Percentiles rank a stretch among this genome's conserved stretches.
phyloP scores from a whole-genome alignment of 2,113 vertebrate species.

The Xiphias gladius region DNA sequence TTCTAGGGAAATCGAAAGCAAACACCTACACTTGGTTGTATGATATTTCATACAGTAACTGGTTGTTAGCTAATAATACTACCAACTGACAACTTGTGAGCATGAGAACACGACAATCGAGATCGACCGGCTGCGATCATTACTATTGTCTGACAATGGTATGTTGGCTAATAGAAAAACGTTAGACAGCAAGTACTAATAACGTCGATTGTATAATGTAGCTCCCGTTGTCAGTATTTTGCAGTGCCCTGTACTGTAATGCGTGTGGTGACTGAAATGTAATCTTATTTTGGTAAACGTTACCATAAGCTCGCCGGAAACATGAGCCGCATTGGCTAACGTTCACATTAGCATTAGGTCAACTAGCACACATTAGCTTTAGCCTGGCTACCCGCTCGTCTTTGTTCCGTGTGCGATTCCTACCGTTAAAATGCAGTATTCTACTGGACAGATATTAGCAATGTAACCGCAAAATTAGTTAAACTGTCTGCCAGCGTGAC shows the following conservation, averaged over 20 bases:
- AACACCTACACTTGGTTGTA: background rate
- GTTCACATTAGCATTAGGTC: conserved; percentile 21
- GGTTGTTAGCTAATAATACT: background rate
- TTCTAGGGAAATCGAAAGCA: background rate
- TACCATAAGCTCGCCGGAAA: conserved; percentile 18
- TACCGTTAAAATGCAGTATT: background rate
- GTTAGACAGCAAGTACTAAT: background rate
- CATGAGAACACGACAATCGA: conserved; percentile 2
- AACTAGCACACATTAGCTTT: conserved; percentile 42
- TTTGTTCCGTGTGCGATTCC: conserved; percentile 67
- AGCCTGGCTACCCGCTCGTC: conserved; percentile 55
- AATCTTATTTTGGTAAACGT: background rate
- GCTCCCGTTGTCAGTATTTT: too few species aligned
- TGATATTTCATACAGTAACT: background rate
- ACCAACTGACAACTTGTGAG: background rate
- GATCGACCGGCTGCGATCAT: background rate
- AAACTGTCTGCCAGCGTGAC: rapidly evolving
- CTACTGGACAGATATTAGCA: rapidly evolving
- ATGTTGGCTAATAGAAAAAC: background rate
- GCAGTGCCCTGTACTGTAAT: background rate
- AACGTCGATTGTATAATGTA: background rate
- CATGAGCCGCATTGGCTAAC: conserved; percentile 25
- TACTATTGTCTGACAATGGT: background rate
- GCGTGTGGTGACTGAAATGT: background rate
- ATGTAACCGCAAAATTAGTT: rapidly evolving